Evolutionary conservation across 2,797 vertebrate genomes (phyloP).

Genomic region (Labroides dimidiatus): DNA sequence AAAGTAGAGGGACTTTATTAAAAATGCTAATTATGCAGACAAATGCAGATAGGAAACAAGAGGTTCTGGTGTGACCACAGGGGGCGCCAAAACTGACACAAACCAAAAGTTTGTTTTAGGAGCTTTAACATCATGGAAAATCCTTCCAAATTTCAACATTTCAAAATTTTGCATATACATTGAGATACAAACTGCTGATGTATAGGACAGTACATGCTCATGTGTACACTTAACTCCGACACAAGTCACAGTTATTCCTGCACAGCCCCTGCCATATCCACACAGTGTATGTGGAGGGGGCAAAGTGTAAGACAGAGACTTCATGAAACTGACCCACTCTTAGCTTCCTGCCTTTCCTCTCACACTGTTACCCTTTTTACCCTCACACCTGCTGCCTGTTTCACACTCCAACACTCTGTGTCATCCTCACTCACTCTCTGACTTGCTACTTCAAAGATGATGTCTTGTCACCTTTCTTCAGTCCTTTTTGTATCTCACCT

Average conservation of each 20-base stretch:
- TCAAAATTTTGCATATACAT: not conserved
- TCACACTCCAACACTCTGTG: conserved; percentile 48
- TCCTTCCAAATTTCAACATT: not conserved
- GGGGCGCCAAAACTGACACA: too few species aligned
- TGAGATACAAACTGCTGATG: not conserved
- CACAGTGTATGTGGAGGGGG: not conserved
- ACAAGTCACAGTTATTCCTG: not conserved
- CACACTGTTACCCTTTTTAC: conserved; percentile 46
- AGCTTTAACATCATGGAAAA: too few species aligned
- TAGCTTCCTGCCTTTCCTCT: conserved; percentile 36
- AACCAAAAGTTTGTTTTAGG: too few species aligned
- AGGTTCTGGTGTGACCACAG: too few species aligned
- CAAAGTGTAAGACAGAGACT: conserved; percentile 13
- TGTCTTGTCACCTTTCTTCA: conserved; percentile 40
- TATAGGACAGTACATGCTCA: not conserved
- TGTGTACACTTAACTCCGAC: conserved; percentile 2
- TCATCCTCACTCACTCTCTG: conserved; percentile 42
- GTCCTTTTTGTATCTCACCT: conserved; percentile 33
- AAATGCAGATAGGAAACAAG: too few species aligned
- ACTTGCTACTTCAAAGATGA: conserved; percentile 40
- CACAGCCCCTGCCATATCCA: not conserved
- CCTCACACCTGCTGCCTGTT: conserved; percentile 65
- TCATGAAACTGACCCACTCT: conserved; percentile 44
- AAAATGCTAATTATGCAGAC: too few species aligned
- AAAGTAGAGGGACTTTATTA: too few species aligned